Conservation (phyloP, 2,113 vertebrate species). For the Pseudorhombus dupliciocellatus region DNA sequence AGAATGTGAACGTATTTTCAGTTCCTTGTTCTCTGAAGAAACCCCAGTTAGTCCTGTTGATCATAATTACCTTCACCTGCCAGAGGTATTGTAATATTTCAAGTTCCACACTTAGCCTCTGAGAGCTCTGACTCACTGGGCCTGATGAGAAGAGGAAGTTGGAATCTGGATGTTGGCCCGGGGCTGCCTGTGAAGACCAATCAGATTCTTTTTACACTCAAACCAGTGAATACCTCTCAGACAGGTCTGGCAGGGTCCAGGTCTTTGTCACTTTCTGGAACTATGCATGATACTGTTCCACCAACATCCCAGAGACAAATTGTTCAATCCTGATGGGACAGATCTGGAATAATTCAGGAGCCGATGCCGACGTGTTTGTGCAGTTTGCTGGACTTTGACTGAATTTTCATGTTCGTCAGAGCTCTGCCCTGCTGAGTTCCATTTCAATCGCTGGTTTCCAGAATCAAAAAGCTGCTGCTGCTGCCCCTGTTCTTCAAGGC, state of each 20-base stretch:
- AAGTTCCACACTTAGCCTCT: not conserved
- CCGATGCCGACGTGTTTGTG: no score
- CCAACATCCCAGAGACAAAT: not conserved
- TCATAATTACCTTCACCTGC: constrained; percentile 21
- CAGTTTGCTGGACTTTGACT: no score
- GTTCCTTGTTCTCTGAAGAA: constrained; percentile 42
- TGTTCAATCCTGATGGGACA: no score
- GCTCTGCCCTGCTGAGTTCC: no score
- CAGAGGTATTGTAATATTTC: constrained; percentile 12
- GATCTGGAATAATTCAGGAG: no score
- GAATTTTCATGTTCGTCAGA: no score
- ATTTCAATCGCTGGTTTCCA: no score
- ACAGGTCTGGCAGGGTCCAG: no score
- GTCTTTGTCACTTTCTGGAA: no score
- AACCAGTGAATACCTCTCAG: no score
- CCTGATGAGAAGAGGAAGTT: no score
- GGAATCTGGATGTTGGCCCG: not conserved
- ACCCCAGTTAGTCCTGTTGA: constrained; percentile 12
- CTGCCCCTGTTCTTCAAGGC: not conserved
- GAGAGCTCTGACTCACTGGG: not conserved
- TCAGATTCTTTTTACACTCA: constrained; percentile 2
- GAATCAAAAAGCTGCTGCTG: no score
- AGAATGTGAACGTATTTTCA: not conserved
- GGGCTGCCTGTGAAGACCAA: not conserved
- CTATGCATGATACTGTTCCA: not conserved